These are phyloP conservation scores for Agriotes lineatus DNA, from an alignment of 2,888 invertebrate species.

Conservation along the genomic window DNA sequence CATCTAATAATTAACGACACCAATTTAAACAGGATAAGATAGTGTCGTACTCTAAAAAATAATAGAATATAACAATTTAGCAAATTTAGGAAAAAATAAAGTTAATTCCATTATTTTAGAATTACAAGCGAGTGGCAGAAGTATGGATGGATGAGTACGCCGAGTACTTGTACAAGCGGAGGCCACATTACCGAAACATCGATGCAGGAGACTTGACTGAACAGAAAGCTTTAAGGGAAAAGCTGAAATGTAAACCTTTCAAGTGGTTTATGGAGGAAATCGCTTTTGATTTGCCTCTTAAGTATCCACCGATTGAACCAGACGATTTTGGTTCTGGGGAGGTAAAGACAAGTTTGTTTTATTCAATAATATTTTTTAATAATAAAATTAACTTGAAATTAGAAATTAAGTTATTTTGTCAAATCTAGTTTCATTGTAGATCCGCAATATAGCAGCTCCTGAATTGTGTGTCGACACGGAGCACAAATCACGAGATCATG, in stretches of 20 bases:
- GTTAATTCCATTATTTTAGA: no score
- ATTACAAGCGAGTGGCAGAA: conserved; percentile 92
- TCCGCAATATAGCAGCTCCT: conserved; percentile 74
- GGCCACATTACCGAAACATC: conserved; percentile 81
- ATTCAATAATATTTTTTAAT: neutral
- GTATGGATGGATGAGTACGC: conserved; percentile 99
- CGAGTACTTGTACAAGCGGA: conserved; percentile 82
- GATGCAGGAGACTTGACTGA: conserved; percentile 85
- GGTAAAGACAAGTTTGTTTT: conserved; percentile 64
- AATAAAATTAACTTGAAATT: no score
- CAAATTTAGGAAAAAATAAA: no score
- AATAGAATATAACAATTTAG: no score
- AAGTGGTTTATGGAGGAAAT: conserved; percentile 95
- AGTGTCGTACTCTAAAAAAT: no score
- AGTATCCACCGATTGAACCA: conserved; percentile 92
- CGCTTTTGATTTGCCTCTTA: conserved; percentile 88
- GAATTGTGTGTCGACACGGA: conserved; percentile 80
- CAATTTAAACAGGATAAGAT: no score
- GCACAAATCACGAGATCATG: conserved; percentile 65
- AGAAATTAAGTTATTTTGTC: no score
- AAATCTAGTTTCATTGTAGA: conserved; percentile 70
- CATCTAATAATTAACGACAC: no score
- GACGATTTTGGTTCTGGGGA: conserved; percentile 85
- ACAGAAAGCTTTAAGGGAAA: conserved; percentile 81
- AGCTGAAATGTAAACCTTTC: conserved; percentile 89